Base-by-base conservation (phyloP, 2,797 vertebrate species). In the Florisuga fusca region DNA sequence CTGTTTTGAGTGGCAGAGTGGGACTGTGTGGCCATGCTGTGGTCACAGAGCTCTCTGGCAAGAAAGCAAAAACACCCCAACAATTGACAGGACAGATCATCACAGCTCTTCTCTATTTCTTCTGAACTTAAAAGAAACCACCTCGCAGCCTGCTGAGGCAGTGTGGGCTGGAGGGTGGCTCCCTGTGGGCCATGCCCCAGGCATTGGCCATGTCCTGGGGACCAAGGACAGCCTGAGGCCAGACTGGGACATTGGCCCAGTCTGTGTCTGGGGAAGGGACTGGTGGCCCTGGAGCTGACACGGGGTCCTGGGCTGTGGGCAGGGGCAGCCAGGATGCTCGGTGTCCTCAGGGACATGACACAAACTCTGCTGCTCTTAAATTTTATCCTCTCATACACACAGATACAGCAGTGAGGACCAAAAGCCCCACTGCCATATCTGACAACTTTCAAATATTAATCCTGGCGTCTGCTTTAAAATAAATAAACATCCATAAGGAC, bases 341-440 rank as follows among this genome's bases (percentile, higher is more conserved):
- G 46, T 4, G 20, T 23, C 27, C 33, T n/a, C n/a, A 33, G 17
- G 31, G 10, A 13, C 33, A 21, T 55, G 45, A 50, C 34, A 74
- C 53, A 31, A 78, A 53, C 72, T 86, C 55, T 57, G 50, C 38
- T 54, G 22, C 71, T 73, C 34, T 87, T 89, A 48, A 26, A 21
- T 41, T 38, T 87, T 64, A 68, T 31, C 18, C 8, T 78, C 36
- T 93, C 55, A 38, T 36, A 26, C 53, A 89, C 95, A 94, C 80
- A 97, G 94, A 95, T 19, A 74, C 12, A 61, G 15, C 26, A 78
- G 36, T 82, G 91, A 91, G 78, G 75, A 83, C 78, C 80, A 94
- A 92, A 94, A 95, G 63, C 81, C 58, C 61, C 89, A 97, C 91
- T 83, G 95, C 96, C 89, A 54, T 95, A 96, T 96, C 93, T 97